Evolutionary conservation across 1,140 invertebrate species (phyloP), one percentile per base, ranked within the genome.

Genomic region (Bombus balteatus): DNA sequence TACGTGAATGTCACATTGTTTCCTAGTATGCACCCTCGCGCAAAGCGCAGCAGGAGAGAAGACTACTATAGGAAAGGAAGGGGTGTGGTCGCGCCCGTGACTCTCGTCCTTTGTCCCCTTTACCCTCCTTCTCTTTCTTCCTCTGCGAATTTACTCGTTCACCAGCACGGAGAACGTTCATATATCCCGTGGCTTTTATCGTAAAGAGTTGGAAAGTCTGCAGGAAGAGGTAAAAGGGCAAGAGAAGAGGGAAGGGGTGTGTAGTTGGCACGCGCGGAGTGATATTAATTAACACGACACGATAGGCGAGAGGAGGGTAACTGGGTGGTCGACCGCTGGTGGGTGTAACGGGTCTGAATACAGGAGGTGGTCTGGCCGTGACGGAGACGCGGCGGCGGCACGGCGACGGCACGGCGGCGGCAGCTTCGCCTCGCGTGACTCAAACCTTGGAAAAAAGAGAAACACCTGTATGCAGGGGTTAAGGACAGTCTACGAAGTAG

Each of bases 1-100:
- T 87, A 86, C 80, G 85, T 87, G 89, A 91, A 90, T 83, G 87
- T 89, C 83, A 91, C 91, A 91, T 92, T 92, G 91, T 92, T 83
- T 91, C 83, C 84, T 68, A 87, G 65, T 75, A 41, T 22, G 66
- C 90, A 91, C 90, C 79, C 82, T 85, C 86, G 75, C 78, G 53
- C 32, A 74, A 79, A 83, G 72, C 81, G 62, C 25, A 18, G n/a
- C 34, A 18, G 1, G 34, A 62, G 41, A 53, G 62, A 34, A 57
- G 59, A 34, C 41, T 57, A 25, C 5, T 70, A 9, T 13, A 12
- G 22, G n/a, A 53, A 41, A 9, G 72, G 34, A 37, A 47, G 66
- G 88, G 88, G 88, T 90, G 88, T 82, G 85, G 81, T 72, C 89
- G 74, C 72, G 59, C 18, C 25, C 37, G 10, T 37, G 80, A 22